Evolutionary conservation across 2,797 vertebrate genomes (phyloP), one percentile per base, ranked within the genome.

Genomic region (Leuciscus waleckii): DNA sequence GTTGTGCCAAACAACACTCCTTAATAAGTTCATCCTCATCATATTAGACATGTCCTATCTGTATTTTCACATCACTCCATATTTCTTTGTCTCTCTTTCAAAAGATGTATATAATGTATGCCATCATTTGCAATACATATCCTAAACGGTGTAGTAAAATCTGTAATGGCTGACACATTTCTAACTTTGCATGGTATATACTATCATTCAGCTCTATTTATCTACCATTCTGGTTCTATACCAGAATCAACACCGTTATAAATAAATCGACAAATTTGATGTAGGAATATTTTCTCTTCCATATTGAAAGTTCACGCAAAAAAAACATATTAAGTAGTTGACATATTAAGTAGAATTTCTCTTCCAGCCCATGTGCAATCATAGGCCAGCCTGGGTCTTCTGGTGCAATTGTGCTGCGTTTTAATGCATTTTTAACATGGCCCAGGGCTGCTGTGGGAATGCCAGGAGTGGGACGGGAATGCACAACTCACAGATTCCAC

Each of bases 401-500:
- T 90, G 56, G 37, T 73, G 88, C 85, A 76, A 87, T 77, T 51
- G 32, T 43, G n/a, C 65, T 56, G 83, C 35, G 26, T 84, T 82
- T 69, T 78, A 79, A 84, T 87, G 74, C 70, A 83, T 65, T 78
- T 88, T 82, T 61, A 86, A 86, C 75, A 86, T 80, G 73, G 54
- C 68, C 77, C 43, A 41, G 70, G 61, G 81, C 84, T 86, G 89
- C 87, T 85, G 68, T 83, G 87, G 91, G 93, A 95, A 95, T 95
- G 91, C 85, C 89, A 86, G 39, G 86, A 90, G 94, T 92, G 79
- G 93, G 94, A 91, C 79, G 71, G 87, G 92, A 94, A 95, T 94
- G 93, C 90, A 89, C 90, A 89, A 78, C 91, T 93, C 91, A 89
- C 90, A 92, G 89, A 94, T 94, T 94, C 91, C 91, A 87, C 89